These are phyloP conservation scores for Neomorphus geoffroyi DNA, from an alignment of 2,797 vertebrate species.

Conservation along the genomic window DNA sequence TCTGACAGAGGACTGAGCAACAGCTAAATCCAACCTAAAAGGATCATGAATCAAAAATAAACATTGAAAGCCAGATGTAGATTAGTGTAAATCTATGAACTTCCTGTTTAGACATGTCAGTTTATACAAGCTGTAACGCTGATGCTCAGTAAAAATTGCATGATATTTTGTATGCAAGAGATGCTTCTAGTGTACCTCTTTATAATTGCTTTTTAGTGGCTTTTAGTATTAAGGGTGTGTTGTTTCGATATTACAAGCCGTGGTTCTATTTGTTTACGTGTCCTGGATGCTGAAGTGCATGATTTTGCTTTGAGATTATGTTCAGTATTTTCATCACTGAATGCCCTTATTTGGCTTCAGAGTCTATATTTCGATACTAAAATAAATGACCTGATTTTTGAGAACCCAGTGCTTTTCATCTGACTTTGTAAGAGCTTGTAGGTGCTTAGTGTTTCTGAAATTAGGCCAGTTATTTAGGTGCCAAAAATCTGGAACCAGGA, in stretches of 20 bases:
- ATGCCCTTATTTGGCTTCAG: background rate
- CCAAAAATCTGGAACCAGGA: background rate
- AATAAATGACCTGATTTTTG: slow-evolving; percentile 28
- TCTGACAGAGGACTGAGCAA: background rate
- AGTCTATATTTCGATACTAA: background rate
- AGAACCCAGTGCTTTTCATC: background rate
- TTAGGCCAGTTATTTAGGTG: background rate
- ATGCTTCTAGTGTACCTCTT: background rate
- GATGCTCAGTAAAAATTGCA: background rate
- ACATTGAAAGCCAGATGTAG: background rate
- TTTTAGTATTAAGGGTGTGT: background rate
- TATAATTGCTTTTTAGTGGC: background rate
- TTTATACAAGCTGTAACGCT: background rate
- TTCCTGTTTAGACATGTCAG: background rate
- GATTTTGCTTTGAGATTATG: background rate
- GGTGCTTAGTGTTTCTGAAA: background rate
- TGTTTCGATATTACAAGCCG: background rate
- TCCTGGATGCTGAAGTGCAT: background rate
- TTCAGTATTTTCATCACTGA: background rate
- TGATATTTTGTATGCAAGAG: background rate
- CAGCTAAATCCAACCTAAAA: background rate
- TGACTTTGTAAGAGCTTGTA: background rate
- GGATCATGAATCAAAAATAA: background rate
- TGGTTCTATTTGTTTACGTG: fast-evolving
- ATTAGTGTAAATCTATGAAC: background rate